Conservation (phyloP, 2,113 vertebrate genomes). For the Muntiacus muntjak region DNA sequence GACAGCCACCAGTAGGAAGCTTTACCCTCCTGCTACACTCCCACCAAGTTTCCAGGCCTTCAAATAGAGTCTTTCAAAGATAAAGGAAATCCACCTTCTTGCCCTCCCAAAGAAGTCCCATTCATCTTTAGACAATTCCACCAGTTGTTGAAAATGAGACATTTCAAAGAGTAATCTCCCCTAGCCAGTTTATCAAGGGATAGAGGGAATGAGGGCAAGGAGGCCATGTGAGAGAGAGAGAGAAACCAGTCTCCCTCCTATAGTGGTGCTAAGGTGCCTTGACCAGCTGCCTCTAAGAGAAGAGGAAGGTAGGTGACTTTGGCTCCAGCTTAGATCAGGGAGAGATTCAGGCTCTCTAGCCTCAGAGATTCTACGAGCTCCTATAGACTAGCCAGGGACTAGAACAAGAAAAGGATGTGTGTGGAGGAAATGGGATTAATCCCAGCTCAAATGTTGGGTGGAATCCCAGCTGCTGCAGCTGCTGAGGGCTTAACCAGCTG, state of each 20-base stretch:
- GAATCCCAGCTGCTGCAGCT: constrained; percentile 67
- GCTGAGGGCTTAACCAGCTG: constrained; percentile 67
- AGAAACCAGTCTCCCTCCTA: background rate
- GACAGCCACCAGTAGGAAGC: background rate
- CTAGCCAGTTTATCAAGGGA: background rate
- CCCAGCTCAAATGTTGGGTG: constrained; percentile 36
- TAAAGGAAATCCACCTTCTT: background rate
- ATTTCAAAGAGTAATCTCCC: background rate
- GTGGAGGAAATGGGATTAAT: constrained; percentile 39
- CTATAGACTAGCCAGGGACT: background rate
- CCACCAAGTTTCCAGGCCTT: background rate
- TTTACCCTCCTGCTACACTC: background rate
- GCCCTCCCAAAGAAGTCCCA: background rate
- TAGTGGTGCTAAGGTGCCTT: background rate
- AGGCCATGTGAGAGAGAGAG: background rate
- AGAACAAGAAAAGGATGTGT: constrained; percentile 20
- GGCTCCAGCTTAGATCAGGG: background rate
- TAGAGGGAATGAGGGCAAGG: background rate
- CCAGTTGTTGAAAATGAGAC: constrained; percentile 1
- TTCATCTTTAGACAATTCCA: constrained; percentile 9
- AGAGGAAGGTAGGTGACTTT: background rate
- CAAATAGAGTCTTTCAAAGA: background rate
- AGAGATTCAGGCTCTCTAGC: background rate
- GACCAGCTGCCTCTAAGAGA: background rate
- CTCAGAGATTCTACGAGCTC: constrained; percentile 19